Conservation (phyloP, 2,113 vertebrate genomes). For the Hassar affinis region DNA sequence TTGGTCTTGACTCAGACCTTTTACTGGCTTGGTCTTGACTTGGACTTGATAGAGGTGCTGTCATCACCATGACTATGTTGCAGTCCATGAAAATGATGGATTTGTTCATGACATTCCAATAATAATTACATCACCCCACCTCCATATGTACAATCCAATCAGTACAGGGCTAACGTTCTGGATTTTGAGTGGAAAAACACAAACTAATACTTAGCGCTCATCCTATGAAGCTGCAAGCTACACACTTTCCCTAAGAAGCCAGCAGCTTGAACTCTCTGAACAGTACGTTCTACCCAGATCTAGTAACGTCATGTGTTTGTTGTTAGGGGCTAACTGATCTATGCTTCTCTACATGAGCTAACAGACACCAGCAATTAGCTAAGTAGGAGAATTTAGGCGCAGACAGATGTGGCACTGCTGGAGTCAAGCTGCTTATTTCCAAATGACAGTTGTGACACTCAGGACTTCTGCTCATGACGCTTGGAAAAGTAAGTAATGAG, state of each 20-base stretch:
- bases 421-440: neutral
- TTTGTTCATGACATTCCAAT: neutral
- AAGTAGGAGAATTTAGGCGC: neutral
- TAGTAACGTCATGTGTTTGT: neutral
- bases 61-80: too few species aligned
- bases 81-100: too few species aligned
- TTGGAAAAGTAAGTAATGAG: constrained; percentile 42
- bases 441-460: neutral
- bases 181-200: neutral
- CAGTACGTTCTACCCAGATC: neutral
- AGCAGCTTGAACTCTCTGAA: neutral
- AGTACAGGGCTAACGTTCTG: neutral
- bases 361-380: neutral
- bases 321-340: neutral
- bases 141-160: neutral
- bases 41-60: too few species aligned
- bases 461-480: constrained; percentile 20
- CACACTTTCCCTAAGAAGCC: neutral
- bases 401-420: neutral
- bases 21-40: too few species aligned
- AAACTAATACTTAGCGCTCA: neutral
- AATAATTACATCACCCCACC: neutral
- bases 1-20: too few species aligned
- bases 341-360: neutral
- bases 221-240: neutral